Evolutionary conservation across 1,140 invertebrate genomes (phyloP).

Genomic region (Sitobion miscanthi): DNA sequence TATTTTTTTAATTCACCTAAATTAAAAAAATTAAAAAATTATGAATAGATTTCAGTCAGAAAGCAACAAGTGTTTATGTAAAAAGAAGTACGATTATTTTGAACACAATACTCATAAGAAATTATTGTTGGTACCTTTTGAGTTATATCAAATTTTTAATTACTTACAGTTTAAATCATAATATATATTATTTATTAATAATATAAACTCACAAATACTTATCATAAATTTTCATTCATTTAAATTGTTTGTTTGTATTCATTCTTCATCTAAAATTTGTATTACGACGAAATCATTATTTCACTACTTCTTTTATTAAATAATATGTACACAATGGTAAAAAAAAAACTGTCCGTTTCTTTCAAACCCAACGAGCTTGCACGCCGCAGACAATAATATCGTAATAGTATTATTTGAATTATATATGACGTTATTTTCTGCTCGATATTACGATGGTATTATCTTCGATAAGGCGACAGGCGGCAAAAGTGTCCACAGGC

Average conservation of each 20-base stretch:
- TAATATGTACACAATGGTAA: not conserved
- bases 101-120: not conserved
- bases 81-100: not conserved
- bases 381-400: not conserved
- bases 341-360: not conserved
- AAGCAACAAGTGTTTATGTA: too few species aligned
- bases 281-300: not conserved
- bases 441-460: not conserved
- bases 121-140: not conserved
- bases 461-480: not conserved
- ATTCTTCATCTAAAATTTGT: not conserved
- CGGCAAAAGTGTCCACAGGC: not conserved
- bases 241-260: not conserved
- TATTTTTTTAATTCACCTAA: not conserved
- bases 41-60: not conserved
- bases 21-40: not conserved
- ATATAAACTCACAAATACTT: not conserved
- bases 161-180: not conserved
- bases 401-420: conserved; percentile 8
- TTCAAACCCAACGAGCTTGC: not conserved
- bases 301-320: not conserved
- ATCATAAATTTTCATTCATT: not conserved
- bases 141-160: not conserved
- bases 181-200: not conserved
- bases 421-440: not conserved